These are phyloP conservation scores for Drosophila bunnanda DNA, from an alignment of 2,888 invertebrate genomes.

Conservation along the genomic window DNA sequence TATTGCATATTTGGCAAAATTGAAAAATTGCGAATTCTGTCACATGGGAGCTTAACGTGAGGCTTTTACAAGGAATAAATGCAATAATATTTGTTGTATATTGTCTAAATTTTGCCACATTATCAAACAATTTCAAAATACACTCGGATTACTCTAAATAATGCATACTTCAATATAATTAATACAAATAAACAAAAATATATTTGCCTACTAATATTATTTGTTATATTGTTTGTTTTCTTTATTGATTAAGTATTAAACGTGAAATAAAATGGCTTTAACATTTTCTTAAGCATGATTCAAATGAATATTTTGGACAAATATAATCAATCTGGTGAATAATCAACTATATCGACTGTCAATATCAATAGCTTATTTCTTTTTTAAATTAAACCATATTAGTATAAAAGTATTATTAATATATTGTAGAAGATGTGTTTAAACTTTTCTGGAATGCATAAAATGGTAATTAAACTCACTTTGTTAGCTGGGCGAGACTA, in stretches of 20 bases:
- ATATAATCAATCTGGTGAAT: too few relatives aligned
- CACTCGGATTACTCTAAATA: too few relatives aligned
- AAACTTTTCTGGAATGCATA: slow-evolving; percentile 17
- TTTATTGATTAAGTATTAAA: too few relatives aligned
- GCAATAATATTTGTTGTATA: too few relatives aligned
- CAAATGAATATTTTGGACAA: background rate
- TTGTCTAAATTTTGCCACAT: too few relatives aligned
- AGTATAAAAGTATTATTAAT: too few relatives aligned
- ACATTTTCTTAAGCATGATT: background rate
- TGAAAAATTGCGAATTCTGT: background rate
- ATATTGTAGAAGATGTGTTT: background rate
- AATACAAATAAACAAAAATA: background rate
- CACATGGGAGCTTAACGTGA: too few relatives aligned
- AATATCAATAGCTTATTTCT: too few relatives aligned
- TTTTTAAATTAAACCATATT: background rate
- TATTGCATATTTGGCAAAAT: background rate
- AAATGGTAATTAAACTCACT: slow-evolving; percentile 71
- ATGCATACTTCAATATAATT: too few relatives aligned
- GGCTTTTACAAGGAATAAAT: background rate
- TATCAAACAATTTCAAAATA: too few relatives aligned
- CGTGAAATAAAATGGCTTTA: background rate
- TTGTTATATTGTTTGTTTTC: background rate
- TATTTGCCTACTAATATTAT: too few relatives aligned
- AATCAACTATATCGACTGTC: too few relatives aligned
- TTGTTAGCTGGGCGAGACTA: slow-evolving; percentile 84